A percentile compares a stretch with the other conserved stretches of the same genome.
Evolutionary conservation across 2,888 invertebrate genomes (phyloP).

Genomic region (Euspilapteryx auroguttella): DNA sequence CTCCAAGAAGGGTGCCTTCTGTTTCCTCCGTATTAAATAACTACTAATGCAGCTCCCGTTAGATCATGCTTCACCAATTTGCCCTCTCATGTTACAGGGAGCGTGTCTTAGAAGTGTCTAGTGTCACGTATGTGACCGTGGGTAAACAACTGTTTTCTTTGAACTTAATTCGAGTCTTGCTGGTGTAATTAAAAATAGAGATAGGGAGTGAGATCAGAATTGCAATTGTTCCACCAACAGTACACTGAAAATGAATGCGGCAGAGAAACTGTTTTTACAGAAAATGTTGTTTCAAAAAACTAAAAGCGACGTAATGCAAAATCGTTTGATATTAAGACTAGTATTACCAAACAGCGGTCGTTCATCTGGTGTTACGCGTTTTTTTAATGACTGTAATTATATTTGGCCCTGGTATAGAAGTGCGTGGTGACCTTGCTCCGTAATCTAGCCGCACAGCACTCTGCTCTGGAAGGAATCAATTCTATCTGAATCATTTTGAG

Average conservation of each 20-base stretch:
- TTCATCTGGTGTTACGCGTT: slow-evolving; percentile 7
- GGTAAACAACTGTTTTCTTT: too few relatives aligned
- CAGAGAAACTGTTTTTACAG: too few relatives aligned
- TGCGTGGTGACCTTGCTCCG: slow-evolving; percentile 13
- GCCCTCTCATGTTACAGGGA: slow-evolving; percentile 29
- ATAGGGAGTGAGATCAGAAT: too few relatives aligned
- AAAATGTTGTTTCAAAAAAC: too few relatives aligned
- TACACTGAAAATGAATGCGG: too few relatives aligned
- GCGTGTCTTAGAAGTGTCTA: not conserved
- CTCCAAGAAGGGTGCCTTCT: not conserved
- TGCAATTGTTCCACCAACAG: too few relatives aligned
- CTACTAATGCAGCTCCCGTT: slow-evolving; percentile 36
- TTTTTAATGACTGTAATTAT: slow-evolving; percentile 4
- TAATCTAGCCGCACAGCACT: slow-evolving; percentile 7
- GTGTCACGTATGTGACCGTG: too few relatives aligned
- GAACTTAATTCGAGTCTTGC: too few relatives aligned
- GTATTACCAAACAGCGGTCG: not conserved
- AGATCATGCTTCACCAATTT: slow-evolving; percentile 38
- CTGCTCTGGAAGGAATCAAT: slow-evolving; percentile 1
- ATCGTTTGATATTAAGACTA: too few relatives aligned
- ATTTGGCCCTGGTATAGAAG: slow-evolving; percentile 14
- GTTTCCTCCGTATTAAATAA: slow-evolving; percentile 9
- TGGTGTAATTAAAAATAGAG: too few relatives aligned
- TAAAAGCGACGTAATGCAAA: too few relatives aligned
- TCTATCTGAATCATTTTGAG: not conserved